Evolutionary conservation across 30 jellyfish, hydroid and myxozoan species (phyloP).

Genomic region (Morbakka virulenta): DNA sequence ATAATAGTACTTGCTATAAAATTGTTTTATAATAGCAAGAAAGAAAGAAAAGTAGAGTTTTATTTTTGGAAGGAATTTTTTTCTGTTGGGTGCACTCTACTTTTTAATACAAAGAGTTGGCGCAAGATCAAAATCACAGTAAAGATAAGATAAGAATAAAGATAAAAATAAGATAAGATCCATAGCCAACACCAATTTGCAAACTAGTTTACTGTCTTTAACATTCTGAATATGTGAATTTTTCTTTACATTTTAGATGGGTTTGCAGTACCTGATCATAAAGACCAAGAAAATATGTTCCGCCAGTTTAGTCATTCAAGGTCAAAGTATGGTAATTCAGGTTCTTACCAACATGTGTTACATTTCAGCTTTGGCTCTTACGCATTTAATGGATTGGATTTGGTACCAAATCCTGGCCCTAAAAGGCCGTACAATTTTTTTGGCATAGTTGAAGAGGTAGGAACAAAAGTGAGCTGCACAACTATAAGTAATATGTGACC

Average conservation of each 20-base stretch:
- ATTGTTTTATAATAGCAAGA: no score
- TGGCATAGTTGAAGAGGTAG: conserved; percentile 75
- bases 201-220: no score
- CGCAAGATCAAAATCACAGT: no score
- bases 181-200: no score
- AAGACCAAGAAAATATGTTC: conserved; percentile 26
- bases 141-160: no score
- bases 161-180: no score
- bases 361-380: conserved; percentile 65
- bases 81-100: no score
- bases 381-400: conserved; percentile 82
- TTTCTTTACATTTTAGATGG: conserved; percentile 51
- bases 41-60: no score
- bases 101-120: no score
- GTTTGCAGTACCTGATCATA: conserved; percentile 60
- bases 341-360: conserved; percentile 39
- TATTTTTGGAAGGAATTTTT: no score
- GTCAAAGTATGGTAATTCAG: background rate
- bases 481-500: background rate
- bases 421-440: conserved; percentile 92
- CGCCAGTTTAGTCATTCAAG: conserved; percentile 45
- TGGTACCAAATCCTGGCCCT: conserved; percentile 95
- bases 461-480: background rate
- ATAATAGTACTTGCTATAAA: no score
- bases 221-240: no score